Base-by-base conservation (phyloP, 2,113 vertebrate genomes). In the Oreochromis aureus region DNA sequence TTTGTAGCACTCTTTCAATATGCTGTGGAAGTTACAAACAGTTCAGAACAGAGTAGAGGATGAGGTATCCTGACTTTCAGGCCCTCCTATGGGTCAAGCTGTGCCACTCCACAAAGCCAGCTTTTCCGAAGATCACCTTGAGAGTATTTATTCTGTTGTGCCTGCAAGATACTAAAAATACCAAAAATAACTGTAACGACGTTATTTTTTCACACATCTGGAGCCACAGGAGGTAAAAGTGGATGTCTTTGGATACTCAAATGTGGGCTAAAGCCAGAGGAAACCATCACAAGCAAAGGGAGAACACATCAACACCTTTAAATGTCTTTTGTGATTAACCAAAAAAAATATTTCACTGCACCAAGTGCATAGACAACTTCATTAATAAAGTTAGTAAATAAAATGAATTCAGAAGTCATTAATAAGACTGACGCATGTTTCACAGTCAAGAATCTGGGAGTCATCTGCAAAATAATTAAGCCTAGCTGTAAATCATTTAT, bases 401-500 rank as follows among this genome's bases (percentile, higher is more conserved):
- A 66, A 81, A 79, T 54, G 7, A 66, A 90, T 83, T 82, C 48
- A 79, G n/a, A 86, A 82, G 15, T 82, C 24, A 32, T 86, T 34
- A 88, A 55, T 82, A 46, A 89, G 79, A 84, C 36, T 88, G 46
- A 69, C 44, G 11, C 46, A 80, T 82, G 53, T 88, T 83, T 89
- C 80, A 87, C 58, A 84, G 85, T 87, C 63, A 87, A 87, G 32
- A 30, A 85, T 85, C 85, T 92, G 82, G 80, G 85, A 76, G 86
- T 87, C 69, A 41, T 86, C 53, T 87, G 85, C 22, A 56, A 87
- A 84, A 87, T 51, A 78, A 88, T 88, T 80, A 89, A 46, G 86
- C 58, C 48, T 56, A 79, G 82, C 55, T 83, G 30, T 84, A 90
- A 87, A 88, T 86, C 76, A 83, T 71, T 87, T 82, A 89, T 93